Percentiles rank a stretch among this genome's conserved stretches.
phyloP scores from a whole-genome alignment of 2,888 invertebrate genomes.

The Tetramorium bicarinatum region DNA sequence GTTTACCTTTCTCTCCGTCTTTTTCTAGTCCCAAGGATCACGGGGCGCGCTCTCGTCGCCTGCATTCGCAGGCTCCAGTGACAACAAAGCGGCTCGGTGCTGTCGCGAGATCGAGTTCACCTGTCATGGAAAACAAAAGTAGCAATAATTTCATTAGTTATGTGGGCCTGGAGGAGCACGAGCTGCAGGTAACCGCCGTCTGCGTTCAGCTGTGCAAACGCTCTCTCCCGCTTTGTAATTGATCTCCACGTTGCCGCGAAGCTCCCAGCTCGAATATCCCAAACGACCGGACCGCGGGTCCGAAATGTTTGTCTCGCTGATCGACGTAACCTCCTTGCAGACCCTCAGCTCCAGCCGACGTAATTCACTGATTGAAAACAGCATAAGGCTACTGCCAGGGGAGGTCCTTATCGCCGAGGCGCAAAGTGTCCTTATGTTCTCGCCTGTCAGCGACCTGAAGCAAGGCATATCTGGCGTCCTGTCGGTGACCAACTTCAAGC shows the following conservation, averaged over 20 bases:
- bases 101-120: constrained; percentile 12
- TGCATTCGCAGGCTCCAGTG: not conserved
- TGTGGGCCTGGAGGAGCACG: constrained; percentile 86
- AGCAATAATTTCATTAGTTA: constrained; percentile 86
- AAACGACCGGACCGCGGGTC: not conserved
- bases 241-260: not conserved
- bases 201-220: constrained; percentile 60
- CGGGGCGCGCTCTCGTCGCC: too few species aligned
- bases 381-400: constrained; percentile 88
- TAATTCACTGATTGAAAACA: constrained; percentile 82
- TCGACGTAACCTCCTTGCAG: constrained; percentile 67
- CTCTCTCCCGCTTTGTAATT: not conserved
- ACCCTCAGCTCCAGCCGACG: constrained; percentile 81
- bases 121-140: constrained; percentile 83
- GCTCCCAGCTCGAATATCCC: not conserved
- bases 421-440: constrained; percentile 93
- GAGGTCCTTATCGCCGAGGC: constrained; percentile 94
- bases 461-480: constrained; percentile 94
- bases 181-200: constrained; percentile 84
- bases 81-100: not conserved
- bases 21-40: too few species aligned
- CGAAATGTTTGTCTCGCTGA: not conserved
- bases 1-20: too few species aligned
- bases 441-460: constrained; percentile 93
- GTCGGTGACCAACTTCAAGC: constrained; percentile 96